A percentile compares a stretch with the other conserved stretches of the same genome.
Evolutionary conservation across 2,113 vertebrate species (phyloP).

Genomic region (Peromyscus polionotus): DNA sequence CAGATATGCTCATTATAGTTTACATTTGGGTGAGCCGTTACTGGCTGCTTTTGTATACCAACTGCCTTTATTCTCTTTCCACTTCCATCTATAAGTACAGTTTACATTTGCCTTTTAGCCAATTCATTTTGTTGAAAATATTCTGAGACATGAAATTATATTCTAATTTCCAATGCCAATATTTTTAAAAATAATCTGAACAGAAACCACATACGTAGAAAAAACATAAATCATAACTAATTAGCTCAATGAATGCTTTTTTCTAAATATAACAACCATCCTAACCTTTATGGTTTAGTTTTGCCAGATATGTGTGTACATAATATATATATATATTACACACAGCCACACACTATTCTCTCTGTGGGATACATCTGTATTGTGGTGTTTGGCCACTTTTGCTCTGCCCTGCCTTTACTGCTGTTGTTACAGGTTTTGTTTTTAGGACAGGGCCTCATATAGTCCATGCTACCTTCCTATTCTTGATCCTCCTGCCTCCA

Average conservation of each 20-base stretch:
- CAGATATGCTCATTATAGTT: conserved; percentile 26
- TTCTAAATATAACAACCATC: not conserved
- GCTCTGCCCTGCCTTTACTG: too few species aligned
- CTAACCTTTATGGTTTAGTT: not conserved
- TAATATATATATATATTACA: too few species aligned
- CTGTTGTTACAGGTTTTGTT: not conserved
- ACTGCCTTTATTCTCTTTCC: not conserved
- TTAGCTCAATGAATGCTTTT: not conserved
- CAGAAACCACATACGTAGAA: not conserved
- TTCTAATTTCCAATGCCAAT: conserved; percentile 4
- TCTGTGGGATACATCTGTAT: not conserved
- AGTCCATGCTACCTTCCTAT: not conserved
- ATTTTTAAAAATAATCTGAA: conserved; percentile 4
- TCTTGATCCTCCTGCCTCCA: too few species aligned
- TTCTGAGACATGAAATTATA: conserved; percentile 28
- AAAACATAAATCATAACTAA: not conserved
- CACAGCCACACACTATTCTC: too few species aligned
- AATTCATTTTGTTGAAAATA: conserved; percentile 35
- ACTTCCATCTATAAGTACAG: not conserved
- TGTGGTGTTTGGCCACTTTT: not conserved
- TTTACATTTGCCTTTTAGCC: conserved; percentile 23
- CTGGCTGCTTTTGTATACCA: not conserved
- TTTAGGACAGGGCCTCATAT: not conserved
- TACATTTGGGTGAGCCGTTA: not conserved
- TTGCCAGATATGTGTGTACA: not conserved